Percentiles rank a stretch among this genome's conserved stretches.
Conservation (phyloP, 2,797 vertebrate species). For the Acrossocheilus wenchowensis region DNA sequence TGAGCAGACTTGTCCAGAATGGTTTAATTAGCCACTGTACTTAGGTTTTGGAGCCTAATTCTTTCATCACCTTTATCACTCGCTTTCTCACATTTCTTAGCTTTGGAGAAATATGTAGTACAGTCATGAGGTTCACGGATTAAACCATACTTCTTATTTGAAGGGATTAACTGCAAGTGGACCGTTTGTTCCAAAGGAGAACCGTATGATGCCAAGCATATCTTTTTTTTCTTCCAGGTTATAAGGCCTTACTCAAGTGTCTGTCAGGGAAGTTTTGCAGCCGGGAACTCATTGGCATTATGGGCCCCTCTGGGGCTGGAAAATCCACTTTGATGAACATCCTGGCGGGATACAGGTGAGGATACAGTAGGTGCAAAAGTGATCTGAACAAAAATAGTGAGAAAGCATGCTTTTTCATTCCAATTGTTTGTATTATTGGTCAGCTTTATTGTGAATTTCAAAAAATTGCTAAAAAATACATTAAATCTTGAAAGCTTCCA, state of each 20-base stretch:
- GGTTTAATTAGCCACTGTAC: conserved; percentile 25
- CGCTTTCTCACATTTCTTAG: conserved; percentile 37
- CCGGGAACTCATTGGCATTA: conserved; percentile 90
- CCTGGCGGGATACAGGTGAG: conserved; percentile 93
- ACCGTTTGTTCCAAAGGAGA: conserved; percentile 32
- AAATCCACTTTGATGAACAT: conserved; percentile 97
- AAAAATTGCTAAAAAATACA: not conserved
- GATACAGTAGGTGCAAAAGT: not conserved
- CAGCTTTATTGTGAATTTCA: not conserved
- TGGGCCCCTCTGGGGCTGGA: conserved; percentile 93
- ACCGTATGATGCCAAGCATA: not conserved
- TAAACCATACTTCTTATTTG: conserved; percentile 46
- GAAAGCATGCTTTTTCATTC: not conserved
- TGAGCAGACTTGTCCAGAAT: not conserved
- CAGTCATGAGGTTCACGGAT: conserved; percentile 53
- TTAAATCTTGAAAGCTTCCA: not conserved
- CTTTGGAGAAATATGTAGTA: conserved; percentile 34
- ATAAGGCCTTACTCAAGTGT: conserved; percentile 92
- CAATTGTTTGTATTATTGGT: not conserved
- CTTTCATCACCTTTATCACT: conserved; percentile 30
- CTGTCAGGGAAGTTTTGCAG: conserved; percentile 92
- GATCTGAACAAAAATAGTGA: not conserved
- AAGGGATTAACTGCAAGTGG: conserved; percentile 43
- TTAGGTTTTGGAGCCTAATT: conserved; percentile 20
- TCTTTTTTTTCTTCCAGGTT: conserved; percentile 75